phyloP scores from a whole-genome alignment of 2,797 vertebrate genomes.

The Acanthornis magna region DNA sequence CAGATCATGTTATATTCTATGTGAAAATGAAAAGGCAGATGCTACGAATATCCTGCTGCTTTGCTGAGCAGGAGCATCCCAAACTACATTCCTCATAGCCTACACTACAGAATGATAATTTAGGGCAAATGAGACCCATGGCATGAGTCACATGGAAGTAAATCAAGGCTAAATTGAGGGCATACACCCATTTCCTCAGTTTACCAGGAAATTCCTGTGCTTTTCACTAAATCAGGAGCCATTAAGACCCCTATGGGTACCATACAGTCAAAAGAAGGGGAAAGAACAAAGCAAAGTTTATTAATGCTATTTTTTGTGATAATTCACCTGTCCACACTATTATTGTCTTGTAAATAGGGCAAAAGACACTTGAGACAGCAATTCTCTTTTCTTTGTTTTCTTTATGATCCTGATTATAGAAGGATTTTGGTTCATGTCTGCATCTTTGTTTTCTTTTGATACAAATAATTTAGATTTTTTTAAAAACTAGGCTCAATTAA shows the following conservation, averaged over 20 bases:
- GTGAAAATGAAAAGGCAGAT: neutral
- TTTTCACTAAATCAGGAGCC: neutral
- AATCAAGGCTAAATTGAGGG: neutral
- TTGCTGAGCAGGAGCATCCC: neutral
- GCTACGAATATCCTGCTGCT: neutral
- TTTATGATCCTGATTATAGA: neutral
- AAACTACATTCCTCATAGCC: neutral
- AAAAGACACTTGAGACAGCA: neutral
- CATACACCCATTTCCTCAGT: neutral
- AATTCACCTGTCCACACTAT: neutral
- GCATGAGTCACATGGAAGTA: neutral
- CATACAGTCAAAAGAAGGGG: neutral
- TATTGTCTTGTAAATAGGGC: neutral
- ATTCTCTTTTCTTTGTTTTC: neutral
- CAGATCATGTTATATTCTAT: neutral
- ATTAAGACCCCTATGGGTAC: neutral
- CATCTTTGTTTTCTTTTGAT: neutral
- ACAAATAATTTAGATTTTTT: neutral
- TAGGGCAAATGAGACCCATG: neutral
- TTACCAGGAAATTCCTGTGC: neutral
- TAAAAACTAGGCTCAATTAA: neutral
- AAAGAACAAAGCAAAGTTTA: neutral
- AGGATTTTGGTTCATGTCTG: accelerated
- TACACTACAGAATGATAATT: neutral
- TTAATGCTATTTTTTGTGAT: neutral